Base-by-base conservation (phyloP, 2,888 invertebrate species). In the Lasioglossum leucozonium region DNA sequence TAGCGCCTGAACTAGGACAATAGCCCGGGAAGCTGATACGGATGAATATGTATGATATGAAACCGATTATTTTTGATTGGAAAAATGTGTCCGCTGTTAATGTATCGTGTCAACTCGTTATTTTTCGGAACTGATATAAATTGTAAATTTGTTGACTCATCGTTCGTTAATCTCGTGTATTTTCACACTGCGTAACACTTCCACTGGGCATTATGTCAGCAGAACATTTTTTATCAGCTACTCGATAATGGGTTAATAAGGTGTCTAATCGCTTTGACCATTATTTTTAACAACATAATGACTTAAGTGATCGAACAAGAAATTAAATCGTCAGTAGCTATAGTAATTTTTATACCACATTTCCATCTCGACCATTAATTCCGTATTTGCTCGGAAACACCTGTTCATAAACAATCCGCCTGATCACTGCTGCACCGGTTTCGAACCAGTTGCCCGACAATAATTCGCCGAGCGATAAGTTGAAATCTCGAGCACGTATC, bases 11-110 rank as follows among this genome's bases (percentile, higher is more conserved):
- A 44, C 44, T 44, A 44, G 72, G 11, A 62, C 62, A 62, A 62
- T 30, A 42, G 26, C 22, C 26, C 30, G 42, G 6, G 42, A 30
- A 75, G 22, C 58, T 62, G 62, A 75, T 75, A 75, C 42, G 30
- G 22, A 44, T 42, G 58, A 62, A 75, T 75, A 47, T 75, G 58
- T 75, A 42, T 75, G 75, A 62, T 62, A 75, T 44, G 42, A 62
- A 62, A 44, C 58, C 22, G 75, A 22, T 62, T 62, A 75, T 26
- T 75, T 30, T 18, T 44, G 62, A 75, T 62, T 30, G 62, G 62
- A 62, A 62, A 75, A 62, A 42, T 34, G 44, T 65, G 34, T 30
- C 22, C 4, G 4, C 4, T 30, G 30, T 47, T 72, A 72, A 47
- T 72, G 55, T n/a, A 18, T 40, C n/a, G 30, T 22, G 42, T 62